phyloP scores from a whole-genome alignment of 64 coral and sea anemone genomes.

The Montipora cactus region DNA sequence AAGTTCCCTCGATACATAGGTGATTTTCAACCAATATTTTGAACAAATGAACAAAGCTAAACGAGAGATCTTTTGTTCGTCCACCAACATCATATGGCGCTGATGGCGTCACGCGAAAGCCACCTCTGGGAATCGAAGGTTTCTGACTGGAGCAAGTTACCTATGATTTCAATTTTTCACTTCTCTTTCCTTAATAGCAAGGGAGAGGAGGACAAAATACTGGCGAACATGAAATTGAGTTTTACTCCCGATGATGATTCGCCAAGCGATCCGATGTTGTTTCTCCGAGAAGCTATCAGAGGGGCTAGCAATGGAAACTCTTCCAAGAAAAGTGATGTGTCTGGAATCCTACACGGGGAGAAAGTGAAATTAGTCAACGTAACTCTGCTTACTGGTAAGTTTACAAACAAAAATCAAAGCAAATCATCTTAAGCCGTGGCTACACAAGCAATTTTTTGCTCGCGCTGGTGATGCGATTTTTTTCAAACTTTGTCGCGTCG shows the following conservation, averaged over 20 bases:
- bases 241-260: constrained; percentile 88
- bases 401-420: neutral
- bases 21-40: too few species aligned
- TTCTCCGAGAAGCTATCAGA: constrained; percentile 43
- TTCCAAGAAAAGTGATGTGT: constrained; percentile 24
- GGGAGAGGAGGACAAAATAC: constrained; percentile 66
- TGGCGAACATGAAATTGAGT: constrained; percentile 59
- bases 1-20: too few species aligned
- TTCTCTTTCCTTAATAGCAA: constrained; percentile 51
- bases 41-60: too few species aligned
- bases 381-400: constrained; percentile 76
- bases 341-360: constrained; percentile 70
- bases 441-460: too few species aligned
- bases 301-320: neutral
- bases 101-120: too few species aligned
- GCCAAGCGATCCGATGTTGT: constrained; percentile 60
- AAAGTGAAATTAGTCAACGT: constrained; percentile 69
- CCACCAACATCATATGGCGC: too few species aligned
- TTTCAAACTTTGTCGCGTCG: too few species aligned
- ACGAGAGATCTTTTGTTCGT: too few species aligned
- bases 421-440: too few species aligned
- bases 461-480: too few species aligned
- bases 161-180: neutral
- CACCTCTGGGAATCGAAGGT: too few species aligned
- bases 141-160: neutral